A percentile compares a stretch with the other conserved stretches of the same genome.
Evolutionary conservation across 2,888 invertebrate genomes (phyloP).

Genomic region (Molorchus minor): DNA sequence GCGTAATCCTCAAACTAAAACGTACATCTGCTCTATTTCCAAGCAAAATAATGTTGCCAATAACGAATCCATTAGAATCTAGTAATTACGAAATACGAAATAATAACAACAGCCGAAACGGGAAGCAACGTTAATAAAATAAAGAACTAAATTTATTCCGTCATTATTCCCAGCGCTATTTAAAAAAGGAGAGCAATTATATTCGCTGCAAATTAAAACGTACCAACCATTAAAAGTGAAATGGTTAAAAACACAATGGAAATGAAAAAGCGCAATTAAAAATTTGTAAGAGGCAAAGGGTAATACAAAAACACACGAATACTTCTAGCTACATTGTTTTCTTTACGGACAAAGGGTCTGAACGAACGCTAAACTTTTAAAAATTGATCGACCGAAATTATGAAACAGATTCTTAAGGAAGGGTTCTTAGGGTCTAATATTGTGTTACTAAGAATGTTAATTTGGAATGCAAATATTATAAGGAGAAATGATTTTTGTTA

Average conservation of each 20-base stretch:
- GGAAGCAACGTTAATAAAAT: conserved; percentile 11
- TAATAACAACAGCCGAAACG: conserved; percentile 10
- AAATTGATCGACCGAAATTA: conserved; percentile 26
- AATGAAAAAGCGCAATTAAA: conserved; percentile 54
- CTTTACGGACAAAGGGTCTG: conserved; percentile 14
- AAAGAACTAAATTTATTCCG: conserved; percentile 16
- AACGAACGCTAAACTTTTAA: conserved; percentile 23
- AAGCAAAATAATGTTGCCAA: conserved; percentile 18
- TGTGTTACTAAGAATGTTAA: too few relatives aligned
- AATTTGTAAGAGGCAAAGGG: conserved; percentile 46
- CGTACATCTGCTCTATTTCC: too few relatives aligned
- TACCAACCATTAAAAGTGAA: conserved; percentile 49
- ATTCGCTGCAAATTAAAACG: conserved; percentile 44
- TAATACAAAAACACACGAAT: conserved; percentile 43
- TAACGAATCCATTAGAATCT: conserved; percentile 18
- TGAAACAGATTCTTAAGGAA: conserved; percentile 20
- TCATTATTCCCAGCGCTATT: conserved; percentile 18
- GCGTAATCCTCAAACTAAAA: too few relatives aligned
- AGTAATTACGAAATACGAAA: conserved; percentile 19
- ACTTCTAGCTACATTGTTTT: conserved; percentile 43
- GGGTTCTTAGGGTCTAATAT: too few relatives aligned
- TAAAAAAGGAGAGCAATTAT: conserved; percentile 39
- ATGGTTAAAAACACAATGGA: conserved; percentile 48
- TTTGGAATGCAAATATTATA: too few relatives aligned
- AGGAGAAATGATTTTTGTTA: too few relatives aligned